Percentiles rank a stretch among this genome's conserved stretches.
Evolutionary conservation across 2,797 vertebrate genomes (phyloP).

Genomic region (Triplophysa yarkandensis): DNA sequence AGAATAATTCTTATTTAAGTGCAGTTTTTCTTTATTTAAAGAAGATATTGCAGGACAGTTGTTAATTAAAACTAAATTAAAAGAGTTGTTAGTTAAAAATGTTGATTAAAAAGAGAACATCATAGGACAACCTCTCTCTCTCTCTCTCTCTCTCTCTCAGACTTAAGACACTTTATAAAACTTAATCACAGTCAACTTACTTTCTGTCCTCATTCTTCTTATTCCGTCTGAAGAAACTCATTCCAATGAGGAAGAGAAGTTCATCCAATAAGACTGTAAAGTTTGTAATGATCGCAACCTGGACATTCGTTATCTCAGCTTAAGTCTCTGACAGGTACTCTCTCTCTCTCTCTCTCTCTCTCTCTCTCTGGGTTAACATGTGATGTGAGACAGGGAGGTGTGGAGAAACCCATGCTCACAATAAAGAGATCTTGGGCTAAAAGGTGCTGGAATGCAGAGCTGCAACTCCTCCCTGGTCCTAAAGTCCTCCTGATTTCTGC

Average conservation of each 20-base stretch:
- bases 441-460: slow-evolving; percentile 57
- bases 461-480: slow-evolving; percentile 65
- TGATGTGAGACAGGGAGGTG: slow-evolving; percentile 64
- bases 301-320: slow-evolving; percentile 36
- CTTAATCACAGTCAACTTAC: slow-evolving; percentile 67
- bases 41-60: too few species aligned
- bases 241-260: slow-evolving; percentile 59
- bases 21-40: too few species aligned
- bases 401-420: slow-evolving; percentile 49
- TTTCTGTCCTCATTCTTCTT: slow-evolving; percentile 71
- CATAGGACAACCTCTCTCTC: too few species aligned
- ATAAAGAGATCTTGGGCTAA: slow-evolving; percentile 51
- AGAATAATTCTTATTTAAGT: too few species aligned
- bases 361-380: neutral
- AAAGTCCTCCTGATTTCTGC: slow-evolving; percentile 65
- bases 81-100: too few species aligned
- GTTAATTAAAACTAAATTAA: too few species aligned
- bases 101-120: too few species aligned
- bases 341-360: neutral
- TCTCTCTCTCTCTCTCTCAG: too few species aligned
- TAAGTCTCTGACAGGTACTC: slow-evolving; percentile 17
- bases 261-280: slow-evolving; percentile 17
- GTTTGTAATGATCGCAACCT: slow-evolving; percentile 18
- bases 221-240: slow-evolving; percentile 78
- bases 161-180: neutral